phyloP scores from a whole-genome alignment of 2,113 vertebrate genomes.

The Poeciliopsis turrubarensis region DNA sequence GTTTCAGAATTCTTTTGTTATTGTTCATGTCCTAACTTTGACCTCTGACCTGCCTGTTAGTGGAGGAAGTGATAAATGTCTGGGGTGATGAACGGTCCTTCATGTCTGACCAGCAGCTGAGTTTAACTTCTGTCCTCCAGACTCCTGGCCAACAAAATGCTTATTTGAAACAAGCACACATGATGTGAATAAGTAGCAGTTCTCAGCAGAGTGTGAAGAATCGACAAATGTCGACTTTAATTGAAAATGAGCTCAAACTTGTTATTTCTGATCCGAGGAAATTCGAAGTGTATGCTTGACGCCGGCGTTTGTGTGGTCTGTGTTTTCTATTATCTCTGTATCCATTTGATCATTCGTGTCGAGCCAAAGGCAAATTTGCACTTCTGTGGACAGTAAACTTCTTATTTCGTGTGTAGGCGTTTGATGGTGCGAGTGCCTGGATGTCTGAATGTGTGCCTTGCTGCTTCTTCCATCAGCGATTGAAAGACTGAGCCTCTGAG shows the following conservation, averaged over 20 bases:
- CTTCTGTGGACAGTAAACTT: slow-evolving; percentile 46
- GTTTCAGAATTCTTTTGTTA: no score
- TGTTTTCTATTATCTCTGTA: slow-evolving; percentile 11
- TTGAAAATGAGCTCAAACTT: slow-evolving; percentile 15
- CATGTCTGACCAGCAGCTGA: background rate
- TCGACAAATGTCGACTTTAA: slow-evolving; percentile 25
- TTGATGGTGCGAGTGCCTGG: background rate
- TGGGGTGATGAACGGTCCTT: background rate
- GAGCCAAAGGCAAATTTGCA: slow-evolving; percentile 45
- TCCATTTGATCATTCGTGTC: slow-evolving; percentile 39
- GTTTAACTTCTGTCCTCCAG: background rate
- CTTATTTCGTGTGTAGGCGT: background rate
- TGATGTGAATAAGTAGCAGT: background rate
- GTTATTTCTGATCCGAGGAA: slow-evolving; percentile 14
- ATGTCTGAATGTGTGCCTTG: slow-evolving; percentile 21
- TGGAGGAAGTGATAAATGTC: no score
- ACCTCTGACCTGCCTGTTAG: no score
- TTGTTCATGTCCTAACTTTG: no score
- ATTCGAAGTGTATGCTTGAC: background rate
- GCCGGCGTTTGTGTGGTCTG: slow-evolving; percentile 25
- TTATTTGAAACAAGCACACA: background rate
- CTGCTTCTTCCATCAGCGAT: slow-evolving; percentile 37
- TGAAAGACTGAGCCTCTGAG: slow-evolving; percentile 47
- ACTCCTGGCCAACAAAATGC: background rate
- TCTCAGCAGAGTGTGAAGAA: background rate